Conservation (phyloP, 2,888 invertebrate genomes). For the Schrankia costaestrigalis region DNA sequence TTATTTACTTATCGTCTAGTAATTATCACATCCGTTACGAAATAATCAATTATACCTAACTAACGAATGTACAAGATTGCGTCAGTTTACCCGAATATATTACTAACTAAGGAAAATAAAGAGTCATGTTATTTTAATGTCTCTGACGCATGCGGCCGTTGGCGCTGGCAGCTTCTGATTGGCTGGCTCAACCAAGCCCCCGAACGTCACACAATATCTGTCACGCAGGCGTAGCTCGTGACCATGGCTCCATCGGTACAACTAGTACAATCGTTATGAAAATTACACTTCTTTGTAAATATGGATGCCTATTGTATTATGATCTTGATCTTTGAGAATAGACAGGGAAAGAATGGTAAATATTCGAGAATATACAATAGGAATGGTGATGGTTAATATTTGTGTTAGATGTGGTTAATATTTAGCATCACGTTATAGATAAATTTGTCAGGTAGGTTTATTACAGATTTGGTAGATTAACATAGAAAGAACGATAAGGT, state of each 20-base stretch:
- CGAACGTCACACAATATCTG: slow-evolving; percentile 48
- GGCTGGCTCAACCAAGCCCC: slow-evolving; percentile 60
- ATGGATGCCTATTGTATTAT: too few species aligned
- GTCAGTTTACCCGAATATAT: slow-evolving; percentile 17
- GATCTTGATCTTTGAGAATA: too few species aligned
- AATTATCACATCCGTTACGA: slow-evolving; percentile 4
- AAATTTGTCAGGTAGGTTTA: too few species aligned
- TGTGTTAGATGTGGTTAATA: too few species aligned
- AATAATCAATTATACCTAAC: slow-evolving; percentile 1
- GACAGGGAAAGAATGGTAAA: too few species aligned
- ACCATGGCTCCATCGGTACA: slow-evolving; percentile 32
- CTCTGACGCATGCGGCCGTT: slow-evolving; percentile 27
- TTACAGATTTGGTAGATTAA: too few species aligned
- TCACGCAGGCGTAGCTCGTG: slow-evolving; percentile 45
- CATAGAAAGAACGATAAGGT: too few species aligned
- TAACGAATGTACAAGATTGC: slow-evolving; percentile 15
- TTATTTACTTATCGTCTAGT: not conserved
- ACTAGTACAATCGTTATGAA: slow-evolving; percentile 24
- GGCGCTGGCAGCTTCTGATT: slow-evolving; percentile 37
- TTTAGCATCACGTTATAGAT: too few species aligned
- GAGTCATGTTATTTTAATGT: slow-evolving; percentile 16
- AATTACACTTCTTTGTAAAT: too few species aligned
- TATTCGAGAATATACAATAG: too few species aligned
- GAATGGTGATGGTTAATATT: too few species aligned
- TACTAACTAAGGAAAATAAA: slow-evolving; percentile 18